Percentiles rank a stretch among this genome's conserved stretches.
Conservation (phyloP, 2,113 vertebrate species). For the Pseudonaja textilis region DNA sequence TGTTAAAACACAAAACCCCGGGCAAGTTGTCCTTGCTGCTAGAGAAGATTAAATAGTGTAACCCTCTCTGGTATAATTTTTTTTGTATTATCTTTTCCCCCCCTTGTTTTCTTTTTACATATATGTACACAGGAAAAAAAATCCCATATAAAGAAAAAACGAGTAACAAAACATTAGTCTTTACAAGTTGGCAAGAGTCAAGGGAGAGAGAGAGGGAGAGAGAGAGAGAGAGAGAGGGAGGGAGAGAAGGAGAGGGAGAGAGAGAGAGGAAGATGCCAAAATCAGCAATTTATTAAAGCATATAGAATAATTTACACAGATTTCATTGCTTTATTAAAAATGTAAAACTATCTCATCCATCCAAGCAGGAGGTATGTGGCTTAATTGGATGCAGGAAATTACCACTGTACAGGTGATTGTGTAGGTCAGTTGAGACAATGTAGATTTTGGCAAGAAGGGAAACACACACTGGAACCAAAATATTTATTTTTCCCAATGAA, state of each 20-base stretch:
- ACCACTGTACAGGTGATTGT: not conserved
- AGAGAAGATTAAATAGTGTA: not conserved
- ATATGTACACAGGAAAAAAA: constrained; percentile 8
- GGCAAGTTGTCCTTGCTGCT: constrained; percentile 1
- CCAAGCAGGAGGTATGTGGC: not conserved
- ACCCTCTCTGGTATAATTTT: constrained; percentile 2
- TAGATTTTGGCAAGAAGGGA: not conserved
- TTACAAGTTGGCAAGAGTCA: not conserved
- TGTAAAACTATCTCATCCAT: not conserved
- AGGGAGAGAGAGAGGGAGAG: no score
- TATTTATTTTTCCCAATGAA: not conserved
- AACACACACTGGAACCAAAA: not conserved
- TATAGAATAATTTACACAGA: not conserved
- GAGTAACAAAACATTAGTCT: not conserved
- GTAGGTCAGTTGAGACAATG: not conserved
- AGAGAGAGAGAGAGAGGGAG: not conserved
- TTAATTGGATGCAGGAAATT: not conserved
- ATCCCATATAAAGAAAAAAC: not conserved
- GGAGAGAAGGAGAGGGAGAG: not conserved
- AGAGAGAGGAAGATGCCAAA: not conserved
- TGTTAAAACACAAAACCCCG: not conserved
- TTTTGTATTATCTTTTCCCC: constrained; percentile 1
- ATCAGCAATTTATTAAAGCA: not conserved
- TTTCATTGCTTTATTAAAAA: not conserved
- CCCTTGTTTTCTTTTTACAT: constrained; percentile 11